Percentiles rank a stretch among this genome's conserved stretches.
phyloP scores from a whole-genome alignment of 2,797 vertebrate species.

The Gorsachius magnificus region DNA sequence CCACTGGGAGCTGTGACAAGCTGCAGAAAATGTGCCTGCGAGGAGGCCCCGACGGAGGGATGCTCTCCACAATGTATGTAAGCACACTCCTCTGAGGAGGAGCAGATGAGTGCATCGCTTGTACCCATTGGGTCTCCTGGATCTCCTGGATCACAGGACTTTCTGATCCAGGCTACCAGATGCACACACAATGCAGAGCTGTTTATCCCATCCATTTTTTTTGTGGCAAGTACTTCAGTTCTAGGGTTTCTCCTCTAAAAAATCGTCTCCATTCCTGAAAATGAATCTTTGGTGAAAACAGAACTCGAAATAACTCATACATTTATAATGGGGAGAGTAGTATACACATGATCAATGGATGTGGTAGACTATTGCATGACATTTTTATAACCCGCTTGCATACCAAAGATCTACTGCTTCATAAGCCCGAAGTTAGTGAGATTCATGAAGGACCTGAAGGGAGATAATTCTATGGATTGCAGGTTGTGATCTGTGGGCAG shows the following conservation, averaged over 20 bases:
- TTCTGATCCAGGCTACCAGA: neutral
- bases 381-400: neutral
- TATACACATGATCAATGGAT: neutral
- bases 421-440: neutral
- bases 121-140: neutral
- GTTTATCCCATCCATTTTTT: neutral
- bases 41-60: neutral
- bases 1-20: neutral
- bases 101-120: neutral
- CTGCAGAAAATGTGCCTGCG: neutral
- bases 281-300: neutral
- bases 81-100: neutral
- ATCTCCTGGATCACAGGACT: neutral
- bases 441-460: neutral
- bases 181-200: accelerated
- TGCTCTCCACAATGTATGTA: neutral
- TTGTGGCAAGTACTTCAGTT: neutral
- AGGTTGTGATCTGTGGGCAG: neutral
- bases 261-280: neutral
- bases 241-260: neutral
- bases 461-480: neutral
- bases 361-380: neutral
- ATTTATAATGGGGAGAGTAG: neutral
- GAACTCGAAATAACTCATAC: neutral
- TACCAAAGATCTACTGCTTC: neutral